Evolutionary conservation across 2,888 invertebrate genomes (phyloP).

Genomic region (Leptopilina syphax): DNA sequence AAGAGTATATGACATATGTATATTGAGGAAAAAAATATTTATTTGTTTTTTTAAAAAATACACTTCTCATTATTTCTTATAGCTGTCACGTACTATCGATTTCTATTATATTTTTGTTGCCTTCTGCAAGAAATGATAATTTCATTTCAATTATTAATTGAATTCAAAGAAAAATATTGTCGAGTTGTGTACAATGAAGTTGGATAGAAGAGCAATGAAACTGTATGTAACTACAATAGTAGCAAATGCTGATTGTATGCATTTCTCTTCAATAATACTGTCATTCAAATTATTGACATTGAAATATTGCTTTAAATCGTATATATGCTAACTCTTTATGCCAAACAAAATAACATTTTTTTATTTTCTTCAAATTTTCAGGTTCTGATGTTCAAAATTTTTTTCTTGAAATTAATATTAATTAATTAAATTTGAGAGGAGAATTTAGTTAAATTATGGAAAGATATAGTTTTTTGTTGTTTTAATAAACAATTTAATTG

Average conservation of each 20-base stretch:
- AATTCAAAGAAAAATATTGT: constrained; percentile 3
- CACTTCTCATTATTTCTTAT: not conserved
- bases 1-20: too few species aligned
- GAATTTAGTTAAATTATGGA: too few species aligned
- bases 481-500: too few species aligned
- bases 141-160: not conserved
- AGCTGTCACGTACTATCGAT: not conserved
- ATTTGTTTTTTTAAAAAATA: not conserved
- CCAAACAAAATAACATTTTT: not conserved
- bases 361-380: too few species aligned
- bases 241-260: constrained; percentile 13
- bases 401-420: too few species aligned
- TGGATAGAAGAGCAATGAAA: constrained; percentile 3
- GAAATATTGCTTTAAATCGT: constrained; percentile 9
- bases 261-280: constrained; percentile 17
- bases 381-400: too few species aligned
- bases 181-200: not conserved
- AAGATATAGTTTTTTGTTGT: too few species aligned
- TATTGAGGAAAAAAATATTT: too few species aligned
- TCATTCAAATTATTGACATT: constrained; percentile 15
- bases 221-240: not conserved
- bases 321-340: not conserved
- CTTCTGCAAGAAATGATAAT: not conserved
- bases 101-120: not conserved
- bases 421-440: too few species aligned